Percentiles rank a stretch among this genome's conserved stretches.
phyloP scores from a whole-genome alignment of 2,888 invertebrate species.

The Tethea ocularis region DNA sequence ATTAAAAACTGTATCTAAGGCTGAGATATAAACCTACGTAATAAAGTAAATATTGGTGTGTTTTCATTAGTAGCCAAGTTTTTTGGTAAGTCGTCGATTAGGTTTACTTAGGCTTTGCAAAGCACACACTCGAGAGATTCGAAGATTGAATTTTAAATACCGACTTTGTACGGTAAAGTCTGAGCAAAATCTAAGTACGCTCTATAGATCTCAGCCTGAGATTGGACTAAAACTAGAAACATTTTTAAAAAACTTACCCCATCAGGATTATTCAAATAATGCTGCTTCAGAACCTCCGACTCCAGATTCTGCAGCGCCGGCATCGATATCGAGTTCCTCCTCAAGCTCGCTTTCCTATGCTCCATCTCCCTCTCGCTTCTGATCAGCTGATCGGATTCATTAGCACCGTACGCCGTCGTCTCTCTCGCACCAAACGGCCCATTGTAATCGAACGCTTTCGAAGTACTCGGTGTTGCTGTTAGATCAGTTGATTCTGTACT shows the following conservation, averaged over 20 bases:
- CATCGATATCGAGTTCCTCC: slow-evolving; percentile 89
- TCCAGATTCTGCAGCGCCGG: slow-evolving; percentile 88
- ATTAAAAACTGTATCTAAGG: too few species aligned
- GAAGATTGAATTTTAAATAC: too few species aligned
- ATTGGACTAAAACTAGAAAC: not conserved
- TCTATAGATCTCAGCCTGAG: too few species aligned
- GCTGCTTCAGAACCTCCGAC: slow-evolving; percentile 80
- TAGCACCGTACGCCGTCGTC: slow-evolving; percentile 56
- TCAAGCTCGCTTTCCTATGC: slow-evolving; percentile 62
- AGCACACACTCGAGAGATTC: too few species aligned
- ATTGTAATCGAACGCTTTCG: slow-evolving; percentile 50
- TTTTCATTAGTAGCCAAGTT: too few species aligned
- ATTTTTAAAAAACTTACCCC: slow-evolving; percentile 55
- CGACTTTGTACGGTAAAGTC: too few species aligned
- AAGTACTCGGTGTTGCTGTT: slow-evolving; percentile 41
- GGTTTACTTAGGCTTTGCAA: too few species aligned
- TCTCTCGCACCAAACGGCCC: slow-evolving; percentile 45
- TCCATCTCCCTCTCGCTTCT: slow-evolving; percentile 56
- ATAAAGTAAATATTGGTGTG: too few species aligned
- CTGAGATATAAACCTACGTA: too few species aligned
- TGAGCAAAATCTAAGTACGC: too few species aligned
- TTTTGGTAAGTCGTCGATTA: too few species aligned
- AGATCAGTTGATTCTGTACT: slow-evolving; percentile 45
- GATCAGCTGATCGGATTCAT: slow-evolving; percentile 60
- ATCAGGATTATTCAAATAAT: slow-evolving; percentile 61